phyloP scores from a whole-genome alignment of 2,888 invertebrate genomes.

The Boloria euphrosyne region DNA sequence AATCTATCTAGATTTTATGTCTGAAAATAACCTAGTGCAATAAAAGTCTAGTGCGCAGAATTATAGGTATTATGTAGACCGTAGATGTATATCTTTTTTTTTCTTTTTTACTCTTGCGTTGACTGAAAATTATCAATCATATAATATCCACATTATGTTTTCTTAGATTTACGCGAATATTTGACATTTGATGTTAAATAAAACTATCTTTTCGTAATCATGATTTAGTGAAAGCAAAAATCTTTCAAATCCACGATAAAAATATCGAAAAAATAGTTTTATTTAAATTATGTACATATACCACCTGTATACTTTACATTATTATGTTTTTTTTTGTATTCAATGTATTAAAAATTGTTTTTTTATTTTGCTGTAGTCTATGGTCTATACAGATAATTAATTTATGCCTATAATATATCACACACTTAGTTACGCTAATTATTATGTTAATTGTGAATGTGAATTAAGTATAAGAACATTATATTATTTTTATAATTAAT shows the following conservation, averaged over 20 bases:
- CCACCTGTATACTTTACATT: too few relatives aligned
- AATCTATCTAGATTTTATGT: not conserved
- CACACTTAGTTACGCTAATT: slow-evolving; percentile 3
- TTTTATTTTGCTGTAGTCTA: not conserved
- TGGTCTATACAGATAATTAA: not conserved
- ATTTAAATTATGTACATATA: too few relatives aligned
- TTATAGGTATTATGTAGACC: slow-evolving; percentile 9
- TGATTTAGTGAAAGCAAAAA: too few relatives aligned
- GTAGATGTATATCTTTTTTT: not conserved
- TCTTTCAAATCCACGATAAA: too few relatives aligned
- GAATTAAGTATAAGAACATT: slow-evolving; percentile 30
- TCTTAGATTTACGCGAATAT: too few relatives aligned
- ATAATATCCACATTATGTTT: too few relatives aligned
- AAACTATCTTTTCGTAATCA: too few relatives aligned
- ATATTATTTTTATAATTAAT: slow-evolving; percentile 36
- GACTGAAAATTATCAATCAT: too few relatives aligned
- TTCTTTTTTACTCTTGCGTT: not conserved
- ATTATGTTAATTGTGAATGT: slow-evolving; percentile 16
- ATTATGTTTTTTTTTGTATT: too few relatives aligned
- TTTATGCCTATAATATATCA: slow-evolving; percentile 8
- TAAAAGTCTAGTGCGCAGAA: not conserved
- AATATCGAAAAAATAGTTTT: too few relatives aligned
- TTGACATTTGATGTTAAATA: too few relatives aligned
- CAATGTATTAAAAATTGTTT: too few relatives aligned
- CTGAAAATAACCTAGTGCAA: slow-evolving; percentile 2